These are phyloP conservation scores for Escarpia spicata DNA, from an alignment of 2,888 invertebrate species.

Conservation along the genomic window DNA sequence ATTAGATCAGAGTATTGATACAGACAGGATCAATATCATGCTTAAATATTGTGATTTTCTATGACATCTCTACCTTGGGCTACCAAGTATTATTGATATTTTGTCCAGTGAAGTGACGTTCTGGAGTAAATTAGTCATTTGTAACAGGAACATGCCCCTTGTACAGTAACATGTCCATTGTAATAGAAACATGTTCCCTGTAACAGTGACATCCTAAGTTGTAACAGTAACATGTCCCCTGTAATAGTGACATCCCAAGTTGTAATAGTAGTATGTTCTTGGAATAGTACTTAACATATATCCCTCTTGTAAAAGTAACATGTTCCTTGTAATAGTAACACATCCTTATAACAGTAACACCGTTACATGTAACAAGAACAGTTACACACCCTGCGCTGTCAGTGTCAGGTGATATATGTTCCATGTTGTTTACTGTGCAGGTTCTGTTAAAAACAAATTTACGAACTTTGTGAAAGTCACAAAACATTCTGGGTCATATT, in stretches of 20 bases:
- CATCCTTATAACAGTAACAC: not conserved
- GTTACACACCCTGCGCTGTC: no score
- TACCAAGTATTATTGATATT: not conserved
- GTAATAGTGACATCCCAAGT: not conserved
- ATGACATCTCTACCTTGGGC: not conserved
- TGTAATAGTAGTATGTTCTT: not conserved
- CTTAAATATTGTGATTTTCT: not conserved
- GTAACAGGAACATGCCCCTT: no score
- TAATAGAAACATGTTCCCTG: not conserved
- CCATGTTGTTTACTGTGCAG: not conserved
- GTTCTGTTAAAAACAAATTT: not conserved
- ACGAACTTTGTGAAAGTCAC: not conserved
- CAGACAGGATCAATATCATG: not conserved
- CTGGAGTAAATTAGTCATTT: not conserved
- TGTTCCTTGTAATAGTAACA: not conserved
- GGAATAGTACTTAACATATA: no score
- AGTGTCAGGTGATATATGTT: not conserved
- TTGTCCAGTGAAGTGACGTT: not conserved
- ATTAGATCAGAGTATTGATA: constrained; percentile 16
- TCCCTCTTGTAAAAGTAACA: no score
- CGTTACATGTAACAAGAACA: not conserved
- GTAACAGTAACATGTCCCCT: not conserved
- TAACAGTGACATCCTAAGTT: not conserved
- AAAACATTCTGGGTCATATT: not conserved
- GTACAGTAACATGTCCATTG: no score